Percentiles rank a stretch among this genome's conserved stretches.
Evolutionary conservation across 2,113 vertebrate genomes (phyloP).

Genomic region (Aegithalos caudatus): DNA sequence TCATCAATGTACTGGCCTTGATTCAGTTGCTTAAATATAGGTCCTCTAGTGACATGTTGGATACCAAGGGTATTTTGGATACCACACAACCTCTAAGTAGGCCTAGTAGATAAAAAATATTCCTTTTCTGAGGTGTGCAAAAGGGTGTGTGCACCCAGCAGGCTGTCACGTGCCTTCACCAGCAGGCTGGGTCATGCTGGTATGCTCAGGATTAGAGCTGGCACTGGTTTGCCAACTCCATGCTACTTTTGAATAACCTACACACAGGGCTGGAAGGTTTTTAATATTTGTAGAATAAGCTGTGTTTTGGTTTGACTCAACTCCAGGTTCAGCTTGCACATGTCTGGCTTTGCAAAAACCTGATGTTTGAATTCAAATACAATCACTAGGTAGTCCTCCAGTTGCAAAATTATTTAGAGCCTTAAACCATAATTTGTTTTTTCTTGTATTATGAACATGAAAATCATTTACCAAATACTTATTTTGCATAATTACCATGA

Average conservation of each 20-base stretch:
- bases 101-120: neutral
- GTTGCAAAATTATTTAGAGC: neutral
- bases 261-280: neutral
- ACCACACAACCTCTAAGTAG: neutral
- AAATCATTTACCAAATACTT: neutral
- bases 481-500: neutral
- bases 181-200: constrained; percentile 1
- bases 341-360: neutral
- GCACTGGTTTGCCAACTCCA: neutral
- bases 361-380: neutral
- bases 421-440: neutral
- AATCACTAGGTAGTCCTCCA: neutral
- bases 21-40: neutral
- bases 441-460: neutral
- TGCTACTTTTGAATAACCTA: neutral
- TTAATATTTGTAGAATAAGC: neutral
- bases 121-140: neutral
- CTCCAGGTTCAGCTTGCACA: neutral
- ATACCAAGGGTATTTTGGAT: no score
- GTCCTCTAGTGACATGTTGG: neutral
- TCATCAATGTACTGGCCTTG: neutral
- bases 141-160: neutral
- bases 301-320: neutral
- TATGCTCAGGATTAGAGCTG: neutral
- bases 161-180: neutral